A percentile compares a stretch with the other conserved stretches of the same genome.
Conservation (phyloP, 2,113 vertebrate species). For the Rhadina sibilatrix region DNA sequence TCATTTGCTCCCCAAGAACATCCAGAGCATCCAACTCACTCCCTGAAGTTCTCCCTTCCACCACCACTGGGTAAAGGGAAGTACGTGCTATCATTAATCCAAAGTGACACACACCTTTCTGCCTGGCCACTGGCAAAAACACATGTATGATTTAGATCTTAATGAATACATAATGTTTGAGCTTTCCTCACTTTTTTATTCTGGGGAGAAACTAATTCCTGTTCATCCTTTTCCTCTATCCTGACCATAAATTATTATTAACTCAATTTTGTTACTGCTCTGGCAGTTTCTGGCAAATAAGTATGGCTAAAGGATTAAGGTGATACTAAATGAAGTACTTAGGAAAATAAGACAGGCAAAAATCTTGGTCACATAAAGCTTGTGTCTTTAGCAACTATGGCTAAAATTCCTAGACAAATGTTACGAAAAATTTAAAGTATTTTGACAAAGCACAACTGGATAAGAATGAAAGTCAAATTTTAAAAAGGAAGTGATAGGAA, state of each 20-base stretch:
- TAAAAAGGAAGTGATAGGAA: not conserved
- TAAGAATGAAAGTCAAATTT: not conserved
- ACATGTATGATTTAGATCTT: not conserved
- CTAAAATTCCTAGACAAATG: not conserved
- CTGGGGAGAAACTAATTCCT: not conserved
- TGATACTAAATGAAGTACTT: not conserved
- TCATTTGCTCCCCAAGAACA: not conserved
- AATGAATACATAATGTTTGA: not conserved
- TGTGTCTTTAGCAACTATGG: not conserved
- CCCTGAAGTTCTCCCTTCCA: not conserved
- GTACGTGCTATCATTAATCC: fast-evolving
- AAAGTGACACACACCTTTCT: not conserved
- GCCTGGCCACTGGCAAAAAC: not conserved
- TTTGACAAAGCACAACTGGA: not conserved
- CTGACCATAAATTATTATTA: not conserved
- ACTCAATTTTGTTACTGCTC: not conserved
- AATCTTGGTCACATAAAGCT: not conserved
- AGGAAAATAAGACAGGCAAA: not conserved
- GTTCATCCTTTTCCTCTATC: not conserved
- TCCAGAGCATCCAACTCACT: not conserved
- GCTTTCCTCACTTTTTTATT: not conserved
- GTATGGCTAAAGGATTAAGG: not conserved
- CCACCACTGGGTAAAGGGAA: not conserved
- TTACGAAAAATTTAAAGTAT: not conserved
- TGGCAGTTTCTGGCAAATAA: not conserved